These are phyloP conservation scores for Formica exsecta DNA, from an alignment of 1,140 invertebrate genomes.

Conservation along the genomic window DNA sequence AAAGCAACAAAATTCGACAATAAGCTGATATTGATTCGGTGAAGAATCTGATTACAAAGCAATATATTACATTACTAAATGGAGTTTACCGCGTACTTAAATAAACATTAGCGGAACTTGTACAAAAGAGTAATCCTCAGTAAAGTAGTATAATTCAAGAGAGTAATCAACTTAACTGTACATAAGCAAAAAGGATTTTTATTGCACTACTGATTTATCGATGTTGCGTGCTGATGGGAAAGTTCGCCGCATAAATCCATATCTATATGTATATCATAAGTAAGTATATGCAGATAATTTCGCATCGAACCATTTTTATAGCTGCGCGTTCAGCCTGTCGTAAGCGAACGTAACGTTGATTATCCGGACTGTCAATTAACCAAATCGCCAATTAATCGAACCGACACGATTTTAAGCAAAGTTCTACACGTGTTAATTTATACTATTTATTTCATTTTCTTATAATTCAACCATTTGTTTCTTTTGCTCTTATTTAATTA, in stretches of 20 bases:
- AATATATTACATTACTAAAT: not conserved
- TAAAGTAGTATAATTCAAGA: slow-evolving; percentile 27
- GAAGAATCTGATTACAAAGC: not conserved
- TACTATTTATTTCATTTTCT: not conserved
- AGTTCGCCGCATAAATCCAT: not conserved
- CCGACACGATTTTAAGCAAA: not conserved
- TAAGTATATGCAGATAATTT: slow-evolving; percentile 8
- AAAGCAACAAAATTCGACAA: not conserved
- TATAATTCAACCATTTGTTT: not conserved
- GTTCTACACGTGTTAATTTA: not conserved
- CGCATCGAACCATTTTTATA: not conserved
- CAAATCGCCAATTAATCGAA: not conserved
- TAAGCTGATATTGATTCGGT: not conserved
- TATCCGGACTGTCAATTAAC: not conserved
- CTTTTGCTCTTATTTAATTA: not conserved
- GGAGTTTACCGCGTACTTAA: not conserved
- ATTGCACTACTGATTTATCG: slow-evolving; percentile 23
- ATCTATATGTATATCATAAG: not conserved
- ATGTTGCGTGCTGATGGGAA: not conserved
- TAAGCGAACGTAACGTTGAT: not conserved
- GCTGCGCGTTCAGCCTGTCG: not conserved
- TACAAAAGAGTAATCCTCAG: not conserved
- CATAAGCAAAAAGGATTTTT: not conserved
- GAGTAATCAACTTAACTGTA: slow-evolving; percentile 27
- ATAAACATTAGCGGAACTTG: slow-evolving; percentile 14